These are phyloP conservation scores for Pterois miles DNA, from an alignment of 2,797 vertebrate species.

Conservation along the genomic window DNA sequence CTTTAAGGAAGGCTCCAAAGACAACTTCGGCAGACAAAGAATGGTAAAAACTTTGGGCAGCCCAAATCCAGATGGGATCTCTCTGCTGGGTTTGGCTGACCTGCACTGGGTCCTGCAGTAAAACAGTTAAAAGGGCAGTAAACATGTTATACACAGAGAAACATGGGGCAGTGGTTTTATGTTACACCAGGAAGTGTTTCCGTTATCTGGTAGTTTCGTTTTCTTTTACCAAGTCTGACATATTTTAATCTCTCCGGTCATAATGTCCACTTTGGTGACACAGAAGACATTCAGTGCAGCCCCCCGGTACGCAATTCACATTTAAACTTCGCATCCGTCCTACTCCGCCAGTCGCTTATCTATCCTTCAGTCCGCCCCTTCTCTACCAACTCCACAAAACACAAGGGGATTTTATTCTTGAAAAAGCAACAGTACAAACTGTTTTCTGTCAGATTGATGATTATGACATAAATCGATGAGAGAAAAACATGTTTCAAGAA, in stretches of 20 bases:
- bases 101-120: background rate
- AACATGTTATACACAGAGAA: background rate
- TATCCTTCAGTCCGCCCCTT: no score
- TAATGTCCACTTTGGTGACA: no score
- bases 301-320: no score
- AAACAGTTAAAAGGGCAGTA: background rate
- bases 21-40: background rate
- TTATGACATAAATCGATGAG: no score
- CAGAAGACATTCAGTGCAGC: no score
- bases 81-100: background rate
- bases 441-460: no score
- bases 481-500: no score
- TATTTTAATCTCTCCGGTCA: background rate
- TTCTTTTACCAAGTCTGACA: background rate
- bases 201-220: no score
- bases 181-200: background rate
- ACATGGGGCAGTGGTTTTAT: background rate
- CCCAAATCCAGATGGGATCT: background rate
- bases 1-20: background rate
- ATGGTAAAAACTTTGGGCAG: background rate
- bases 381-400: no score
- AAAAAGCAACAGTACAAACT: no score
- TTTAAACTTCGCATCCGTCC: no score
- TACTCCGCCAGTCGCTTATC: rapidly evolving
- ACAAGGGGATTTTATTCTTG: no score